Evolutionary conservation across 1,140 invertebrate species (phyloP), one percentile per base, ranked within the genome.

Genomic region (Diachasma alloeum): DNA sequence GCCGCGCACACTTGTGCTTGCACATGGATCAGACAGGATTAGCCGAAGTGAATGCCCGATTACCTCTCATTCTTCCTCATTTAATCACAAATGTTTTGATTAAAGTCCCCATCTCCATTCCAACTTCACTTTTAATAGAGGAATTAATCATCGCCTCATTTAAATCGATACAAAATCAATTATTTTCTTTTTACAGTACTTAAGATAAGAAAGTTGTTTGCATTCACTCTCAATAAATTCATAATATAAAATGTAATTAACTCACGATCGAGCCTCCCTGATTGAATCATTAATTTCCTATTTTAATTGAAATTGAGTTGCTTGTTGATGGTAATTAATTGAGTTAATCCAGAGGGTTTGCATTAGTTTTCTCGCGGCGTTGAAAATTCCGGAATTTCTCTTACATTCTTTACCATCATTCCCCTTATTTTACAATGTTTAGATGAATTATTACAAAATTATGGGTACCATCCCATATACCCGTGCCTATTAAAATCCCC

Each of bases 361-460:
- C n/a, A 56, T 22, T 42, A 42, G 39, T 42, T 42, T 42, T 42
- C 9, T 13, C 39, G 10, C 9, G 39, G 10, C 39, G 15, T 2
- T 26, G 6, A 11, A 26, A 63, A 63, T 63, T 24, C 24, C 8
- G 11, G 10, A 26, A 13, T 26, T 63, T 26, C 3, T 19, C 19
- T 26, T 13, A 8, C 19, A 63, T 63, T 63, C 39, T 42, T 42
- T 11, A 13, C 1, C 0, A 10, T 42, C 39, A 42, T 63, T 26
- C 24, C 9, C 9, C 6, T 31, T 15, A 26, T 63, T 26, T 63
- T 26, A 22, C 8, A 63, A 63, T 24, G 59, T 63, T 63, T 31
- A 26, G 59, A 63, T 63, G 15, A 63, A 63, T 63, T 63, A 63
- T 63, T 63, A 63, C 59, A 22, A 26, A 63, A 63, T 63, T 63